Percentiles rank a stretch among this genome's conserved stretches.
Evolutionary conservation across 2,888 invertebrate species (phyloP).

Genomic region (Diogma glabrata): DNA sequence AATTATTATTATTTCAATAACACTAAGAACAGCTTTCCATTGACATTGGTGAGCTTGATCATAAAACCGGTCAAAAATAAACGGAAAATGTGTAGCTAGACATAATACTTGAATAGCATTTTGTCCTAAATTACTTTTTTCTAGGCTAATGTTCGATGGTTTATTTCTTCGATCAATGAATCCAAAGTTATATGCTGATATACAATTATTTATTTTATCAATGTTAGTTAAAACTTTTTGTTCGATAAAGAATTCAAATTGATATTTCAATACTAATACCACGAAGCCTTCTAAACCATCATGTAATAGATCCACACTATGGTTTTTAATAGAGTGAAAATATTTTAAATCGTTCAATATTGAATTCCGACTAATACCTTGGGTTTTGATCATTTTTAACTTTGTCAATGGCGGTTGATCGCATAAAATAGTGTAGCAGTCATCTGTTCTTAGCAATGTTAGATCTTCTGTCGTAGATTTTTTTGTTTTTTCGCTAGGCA

Average conservation of each 20-base stretch:
- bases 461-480: not conserved
- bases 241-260: slow-evolving; percentile 3
- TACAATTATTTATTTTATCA: slow-evolving; percentile 2
- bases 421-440: not conserved
- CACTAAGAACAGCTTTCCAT: not conserved
- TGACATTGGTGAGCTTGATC: not conserved
- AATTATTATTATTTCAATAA: not conserved
- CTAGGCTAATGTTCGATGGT: not conserved
- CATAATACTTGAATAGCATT: not conserved
- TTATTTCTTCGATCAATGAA: slow-evolving; percentile 5
- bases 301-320: slow-evolving; percentile 2
- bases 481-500: slow-evolving; percentile 4
- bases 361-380: slow-evolving; percentile 4
- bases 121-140: slow-evolving; percentile 4
- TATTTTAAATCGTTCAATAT: slow-evolving; percentile 1
- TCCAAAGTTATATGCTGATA: slow-evolving; percentile 3
- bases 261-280: slow-evolving; percentile 1
- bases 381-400: not conserved
- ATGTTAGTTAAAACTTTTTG: not conserved
- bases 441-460: not conserved
- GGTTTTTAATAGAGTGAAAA: not conserved
- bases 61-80: slow-evolving; percentile 1
- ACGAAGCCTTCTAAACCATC: slow-evolving; percentile 1
- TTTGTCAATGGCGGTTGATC: not conserved
- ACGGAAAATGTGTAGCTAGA: not conserved